Evolutionary conservation across 35 echinoderm and acorn worm species (phyloP), one percentile per base, ranked within the genome.

Genomic region (Apostichopus parvimensis): DNA sequence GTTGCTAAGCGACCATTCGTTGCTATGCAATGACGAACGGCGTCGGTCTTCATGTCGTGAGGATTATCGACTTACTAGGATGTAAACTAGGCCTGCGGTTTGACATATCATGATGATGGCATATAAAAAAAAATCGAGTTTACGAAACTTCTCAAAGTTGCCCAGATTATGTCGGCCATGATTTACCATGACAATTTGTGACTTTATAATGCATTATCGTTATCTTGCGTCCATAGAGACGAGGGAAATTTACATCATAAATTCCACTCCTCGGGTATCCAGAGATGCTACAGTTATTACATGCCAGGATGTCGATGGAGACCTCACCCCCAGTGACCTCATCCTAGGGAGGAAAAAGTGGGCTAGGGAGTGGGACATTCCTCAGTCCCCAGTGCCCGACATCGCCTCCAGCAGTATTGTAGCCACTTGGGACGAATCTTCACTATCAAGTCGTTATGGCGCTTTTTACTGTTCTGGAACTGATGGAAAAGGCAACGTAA

Each of bases 381-480:
- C 59, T 14, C 57, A 73, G 62, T 45, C 86, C 6, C 17, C 86
- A 25, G 60, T 55, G 24, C 64, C 86, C 6, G 86, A 88, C 17
- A 34, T 72, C 23, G 86, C 73, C 25, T 18, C 81, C 7, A 58
- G 58, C 23, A 72, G 86, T 17, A 54, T 88, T 9, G 62, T 88
- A 52, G 86, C 86, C 12, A 65, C 86, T 5, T 88, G 86, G 86
- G 86, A 73, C 7, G 45, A 14, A 4, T 65, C 18, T 6, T 88
- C 52, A 3, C 15, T 9, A 2, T 13, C 22, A 9, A 88, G 64
- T 73, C 86, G 86, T 14, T 28, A 66, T 26, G 86, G 86, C 4
- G 86, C 86, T 7, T 88, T 88, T 54, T 88, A 88, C 62, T 88
- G 86, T 52, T 88, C 86, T 15, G 86, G 62, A 10, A 88, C 86